phyloP scores from a whole-genome alignment of 2,888 invertebrate genomes.

The Vandiemenella viatica region DNA sequence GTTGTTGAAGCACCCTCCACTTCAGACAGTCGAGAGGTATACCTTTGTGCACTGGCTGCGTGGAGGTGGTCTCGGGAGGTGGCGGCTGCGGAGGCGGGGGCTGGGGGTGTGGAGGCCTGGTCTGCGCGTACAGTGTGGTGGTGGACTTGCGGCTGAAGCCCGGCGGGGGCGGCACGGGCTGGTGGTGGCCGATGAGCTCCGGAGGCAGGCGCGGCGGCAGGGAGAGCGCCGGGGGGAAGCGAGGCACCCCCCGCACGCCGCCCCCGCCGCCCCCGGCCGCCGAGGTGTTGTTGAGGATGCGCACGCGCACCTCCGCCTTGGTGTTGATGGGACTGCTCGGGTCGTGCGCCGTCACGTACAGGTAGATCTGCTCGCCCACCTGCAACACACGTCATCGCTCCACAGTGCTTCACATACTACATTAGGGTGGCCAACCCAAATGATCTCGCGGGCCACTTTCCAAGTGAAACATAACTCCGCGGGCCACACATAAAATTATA shows the following conservation, averaged over 20 bases:
- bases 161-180: background rate
- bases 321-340: constrained; percentile 46
- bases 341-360: constrained; percentile 53
- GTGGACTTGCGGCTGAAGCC: constrained; percentile 21
- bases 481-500: too few relatives aligned
- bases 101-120: background rate
- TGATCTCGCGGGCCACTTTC: too few relatives aligned
- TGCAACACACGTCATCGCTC: too few relatives aligned
- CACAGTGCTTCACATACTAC: too few relatives aligned
- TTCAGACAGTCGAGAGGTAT: too few relatives aligned
- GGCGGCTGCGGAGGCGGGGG: background rate
- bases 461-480: too few relatives aligned
- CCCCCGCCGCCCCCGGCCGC: constrained; percentile 17
- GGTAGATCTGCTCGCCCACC: constrained; percentile 48
- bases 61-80: background rate
- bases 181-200: background rate
- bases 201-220: constrained; percentile 3
- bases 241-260: constrained; percentile 1
- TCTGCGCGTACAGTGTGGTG: constrained; percentile 13
- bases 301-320: constrained; percentile 52
- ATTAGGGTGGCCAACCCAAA: background rate
- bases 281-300: constrained; percentile 35
- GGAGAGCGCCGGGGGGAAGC: background rate
- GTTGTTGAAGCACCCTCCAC: too few relatives aligned
- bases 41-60: too few relatives aligned